Base-by-base conservation (phyloP, 2,797 vertebrate species). In the Buceros bicornis region DNA sequence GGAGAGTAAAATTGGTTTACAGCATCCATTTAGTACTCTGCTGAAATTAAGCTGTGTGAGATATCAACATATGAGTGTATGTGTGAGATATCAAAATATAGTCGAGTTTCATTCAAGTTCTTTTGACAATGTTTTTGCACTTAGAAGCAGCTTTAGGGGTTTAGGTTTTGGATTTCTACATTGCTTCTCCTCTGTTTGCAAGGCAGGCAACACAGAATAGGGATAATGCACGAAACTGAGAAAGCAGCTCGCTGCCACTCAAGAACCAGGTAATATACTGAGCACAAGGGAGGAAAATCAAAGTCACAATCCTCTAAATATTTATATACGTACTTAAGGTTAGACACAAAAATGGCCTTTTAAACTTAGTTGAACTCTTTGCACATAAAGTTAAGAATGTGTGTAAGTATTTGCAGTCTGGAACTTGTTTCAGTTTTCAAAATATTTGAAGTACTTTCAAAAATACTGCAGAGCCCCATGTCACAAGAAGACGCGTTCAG, bases 71-170 rank as follows among this genome's bases (percentile, higher is more conserved):
- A 51, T 91, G 37, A 10, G 37, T 40, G 37, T 40, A 40, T 82
- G 37, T 54, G 29, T 66, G 56, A 78, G 53, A 31, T 70, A 85
- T 85, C 40, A 67, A 81, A 85, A 70, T 60, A 51, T 91, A 86
- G 60, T 91, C 18, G 69, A 21, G 42, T 88, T 95, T 78, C 69
- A 60, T 67, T 80, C 48, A 47, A 24, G 87, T 19, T 93, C 61
- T 77, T 67, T 62, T 51, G 31, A 82, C 37, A 3, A 15, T 48
- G n/a, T 60, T 77, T 89, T 88, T 94, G 76, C 37, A 50, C 87
- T 95, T 86, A 42, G 93, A 95, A 97, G 69, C 57, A 81, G 79
- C 42, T 81, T 90, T 90, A 80, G 45, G 43, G 69, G 65, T 95
- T 93, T 89, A 58, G 74, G 43, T 66, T 89, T 92, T 92, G 78